phyloP scores from a whole-genome alignment of 1,140 invertebrate genomes.

The Drosophila burlai region DNA sequence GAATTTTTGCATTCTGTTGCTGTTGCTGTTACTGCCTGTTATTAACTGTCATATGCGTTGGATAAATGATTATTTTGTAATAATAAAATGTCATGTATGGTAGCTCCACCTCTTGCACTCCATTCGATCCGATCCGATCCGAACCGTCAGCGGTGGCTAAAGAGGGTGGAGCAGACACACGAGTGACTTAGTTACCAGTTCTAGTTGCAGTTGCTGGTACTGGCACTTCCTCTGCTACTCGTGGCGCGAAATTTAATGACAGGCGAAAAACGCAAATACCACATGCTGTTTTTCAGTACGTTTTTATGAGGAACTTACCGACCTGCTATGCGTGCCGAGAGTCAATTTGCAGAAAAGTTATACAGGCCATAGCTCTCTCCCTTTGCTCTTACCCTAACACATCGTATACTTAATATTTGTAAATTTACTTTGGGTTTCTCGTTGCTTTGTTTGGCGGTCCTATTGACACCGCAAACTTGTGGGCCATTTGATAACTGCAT shows the following conservation, averaged over 20 bases:
- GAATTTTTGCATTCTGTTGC: constrained; percentile 76
- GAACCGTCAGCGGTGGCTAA: background rate
- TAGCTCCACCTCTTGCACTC: constrained; percentile 34
- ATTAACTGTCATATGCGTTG: constrained; percentile 79
- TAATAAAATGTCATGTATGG: constrained; percentile 78
- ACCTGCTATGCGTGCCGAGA: constrained; percentile 62
- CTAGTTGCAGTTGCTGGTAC: constrained; percentile 11
- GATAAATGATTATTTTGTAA: constrained; percentile 82
- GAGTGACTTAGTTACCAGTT: constrained; percentile 70
- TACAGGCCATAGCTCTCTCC: constrained; percentile 4
- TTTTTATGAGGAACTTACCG: background rate
- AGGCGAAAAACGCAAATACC: constrained; percentile 69
- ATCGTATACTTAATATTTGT: constrained; percentile 70
- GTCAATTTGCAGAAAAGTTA: constrained; percentile 67
- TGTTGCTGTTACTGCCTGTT: constrained; percentile 46
- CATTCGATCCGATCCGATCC: background rate
- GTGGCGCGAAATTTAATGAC: constrained; percentile 78
- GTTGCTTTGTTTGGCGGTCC: constrained; percentile 10
- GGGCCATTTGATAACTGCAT: constrained; percentile 56
- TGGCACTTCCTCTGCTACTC: constrained; percentile 36
- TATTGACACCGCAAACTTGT: constrained; percentile 45
- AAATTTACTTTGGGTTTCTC: constrained; percentile 14
- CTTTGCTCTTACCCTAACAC: background rate
- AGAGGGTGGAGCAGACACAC: constrained; percentile 34
- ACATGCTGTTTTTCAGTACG: constrained; percentile 39